Conservation (phyloP, 2,113 vertebrate genomes). For the Pomatostomus ruficeps region DNA sequence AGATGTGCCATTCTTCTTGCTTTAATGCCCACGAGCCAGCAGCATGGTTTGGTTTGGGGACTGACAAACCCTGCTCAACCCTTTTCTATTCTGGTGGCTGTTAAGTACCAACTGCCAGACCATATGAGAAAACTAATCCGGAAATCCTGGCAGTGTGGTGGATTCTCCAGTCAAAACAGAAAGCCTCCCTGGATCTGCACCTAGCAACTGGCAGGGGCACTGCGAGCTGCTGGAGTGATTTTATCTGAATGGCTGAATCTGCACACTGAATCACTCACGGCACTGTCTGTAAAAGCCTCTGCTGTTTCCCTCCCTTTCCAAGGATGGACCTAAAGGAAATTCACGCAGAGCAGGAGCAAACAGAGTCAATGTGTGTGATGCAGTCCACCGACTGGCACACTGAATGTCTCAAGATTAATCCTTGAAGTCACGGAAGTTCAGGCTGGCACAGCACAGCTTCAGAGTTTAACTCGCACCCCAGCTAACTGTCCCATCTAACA, state of each 20-base stretch:
- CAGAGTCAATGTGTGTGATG: not conserved
- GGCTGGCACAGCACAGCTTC: not conserved
- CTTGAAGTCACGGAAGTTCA: not conserved
- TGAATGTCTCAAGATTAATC: not conserved
- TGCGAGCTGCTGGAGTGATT: not conserved
- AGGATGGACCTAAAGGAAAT: not conserved
- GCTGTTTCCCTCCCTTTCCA: not conserved
- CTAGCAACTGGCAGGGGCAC: not conserved
- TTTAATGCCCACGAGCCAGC: not conserved
- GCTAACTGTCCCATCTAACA: not conserved
- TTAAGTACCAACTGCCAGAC: not conserved
- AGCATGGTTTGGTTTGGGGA: not conserved
- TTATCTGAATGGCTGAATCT: not conserved
- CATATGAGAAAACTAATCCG: not conserved
- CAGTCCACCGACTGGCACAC: not conserved
- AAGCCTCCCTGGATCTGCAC: not conserved
- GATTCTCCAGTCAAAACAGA: conserved; percentile 41
- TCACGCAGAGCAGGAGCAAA: not conserved
- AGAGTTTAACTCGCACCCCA: not conserved
- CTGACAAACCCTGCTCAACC: not conserved
- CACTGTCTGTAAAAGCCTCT: not conserved
- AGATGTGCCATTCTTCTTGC: not conserved
- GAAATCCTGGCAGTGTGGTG: not conserved
- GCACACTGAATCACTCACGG: not conserved
- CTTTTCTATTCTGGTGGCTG: not conserved